Evolutionary conservation across 2,888 invertebrate genomes (phyloP), one percentile per base, ranked within the genome.

Genomic region (Metacarcinus magister): DNA sequence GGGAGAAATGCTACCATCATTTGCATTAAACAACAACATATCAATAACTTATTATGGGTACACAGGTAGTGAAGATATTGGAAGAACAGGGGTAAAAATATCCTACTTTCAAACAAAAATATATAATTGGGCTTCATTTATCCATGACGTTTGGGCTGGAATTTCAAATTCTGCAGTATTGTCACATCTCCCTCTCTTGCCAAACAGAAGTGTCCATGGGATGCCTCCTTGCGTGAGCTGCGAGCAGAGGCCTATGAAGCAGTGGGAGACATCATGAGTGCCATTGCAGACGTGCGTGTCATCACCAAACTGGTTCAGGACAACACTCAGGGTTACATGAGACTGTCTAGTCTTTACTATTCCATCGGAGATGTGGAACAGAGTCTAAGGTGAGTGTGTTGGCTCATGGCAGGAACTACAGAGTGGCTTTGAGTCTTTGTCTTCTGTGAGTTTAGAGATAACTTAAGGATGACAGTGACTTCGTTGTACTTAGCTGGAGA

Each of bases 281-380:
- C 99, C 28, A 99, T 99, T 97, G 98, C 98, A 43, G 99, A 99
- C 98, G 98, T 99, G 97, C 98, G 99, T 89, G 98, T 99, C 0
- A 98, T 99, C 87, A 99, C 99, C 96, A 99, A 99, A 97, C 98
- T 99, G 96, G 98, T 98, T 96, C 98, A 99, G 97, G 99, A 99
- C 98, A 99, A 99, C 97, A 99, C 99, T 0, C 98, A 98, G 96
- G 99, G 99, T 0, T 99, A 98, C 97, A 98, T 98, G 97, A 98
- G 99, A 97, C 98, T 99, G n/a, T 98, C 99, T 92, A 98, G 98
- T 95, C 98, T 99, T 96, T 98, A 99, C 95, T 99, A 99, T 98
- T 98, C 98, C 97, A 98, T 99, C 95, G 99, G 99, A 3, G 99
- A 99, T 97, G 99, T 99, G 92, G 98, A 98, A 39, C 99, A 99